phyloP scores from a whole-genome alignment of 2,113 vertebrate genomes.

The Pelobates fuscus region DNA sequence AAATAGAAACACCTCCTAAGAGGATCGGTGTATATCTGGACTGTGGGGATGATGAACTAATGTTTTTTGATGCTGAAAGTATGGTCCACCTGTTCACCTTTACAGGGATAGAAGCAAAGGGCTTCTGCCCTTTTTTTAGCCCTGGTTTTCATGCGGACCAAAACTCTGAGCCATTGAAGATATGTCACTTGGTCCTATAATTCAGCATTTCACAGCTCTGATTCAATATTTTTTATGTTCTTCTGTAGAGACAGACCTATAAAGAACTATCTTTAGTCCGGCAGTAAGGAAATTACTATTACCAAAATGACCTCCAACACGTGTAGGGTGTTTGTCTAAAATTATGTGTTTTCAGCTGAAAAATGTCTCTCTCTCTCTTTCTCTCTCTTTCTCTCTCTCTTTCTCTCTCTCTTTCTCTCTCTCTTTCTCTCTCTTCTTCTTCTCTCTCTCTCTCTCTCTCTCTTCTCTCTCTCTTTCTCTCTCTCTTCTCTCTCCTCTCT shows the following conservation, averaged over 20 bases:
- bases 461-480: background rate
- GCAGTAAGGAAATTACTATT: no score
- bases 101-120: constrained; percentile 61
- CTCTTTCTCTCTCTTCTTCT: background rate
- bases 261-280: no score
- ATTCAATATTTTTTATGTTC: no score
- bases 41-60: constrained; percentile 70
- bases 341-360: no score
- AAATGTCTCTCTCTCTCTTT: background rate
- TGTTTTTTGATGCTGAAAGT: constrained; percentile 75
- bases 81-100: constrained; percentile 81
- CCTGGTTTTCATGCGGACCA: constrained; percentile 72
- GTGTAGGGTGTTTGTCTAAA: no score
- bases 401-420: background rate
- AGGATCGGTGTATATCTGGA: constrained; percentile 77
- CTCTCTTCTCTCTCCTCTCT: background rate
- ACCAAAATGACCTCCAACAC: no score
- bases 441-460: background rate
- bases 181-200: constrained; percentile 66
- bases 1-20: constrained; percentile 42
- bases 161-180: constrained; percentile 71
- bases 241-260: no score
- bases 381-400: background rate
- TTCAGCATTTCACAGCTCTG: no score
- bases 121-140: constrained; percentile 81